Evolutionary conservation across 2,113 vertebrate genomes (phyloP).

Genomic region (Perca fluviatilis): DNA sequence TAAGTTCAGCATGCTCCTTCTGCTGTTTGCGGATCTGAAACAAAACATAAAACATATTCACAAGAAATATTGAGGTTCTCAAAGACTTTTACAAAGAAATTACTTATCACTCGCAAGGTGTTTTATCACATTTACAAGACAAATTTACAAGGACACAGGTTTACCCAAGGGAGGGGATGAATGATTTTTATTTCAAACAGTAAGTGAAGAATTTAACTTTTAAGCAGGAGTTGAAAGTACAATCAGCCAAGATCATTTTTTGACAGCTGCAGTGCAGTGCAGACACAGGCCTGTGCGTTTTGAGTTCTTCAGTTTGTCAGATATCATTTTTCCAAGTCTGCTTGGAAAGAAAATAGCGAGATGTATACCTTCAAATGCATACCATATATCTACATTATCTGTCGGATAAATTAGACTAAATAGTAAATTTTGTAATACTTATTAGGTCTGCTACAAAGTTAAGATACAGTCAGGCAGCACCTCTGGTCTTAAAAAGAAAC

Average conservation of each 20-base stretch:
- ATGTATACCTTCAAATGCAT: neutral
- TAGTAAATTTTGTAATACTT: neutral
- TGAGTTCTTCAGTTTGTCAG: neutral
- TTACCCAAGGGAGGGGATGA: neutral
- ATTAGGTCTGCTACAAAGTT: neutral
- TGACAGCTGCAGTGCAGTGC: conserved; percentile 4
- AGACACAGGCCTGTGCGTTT: conserved; percentile 3
- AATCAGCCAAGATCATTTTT: conserved; percentile 22
- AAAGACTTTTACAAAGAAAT: neutral
- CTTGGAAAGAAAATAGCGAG: neutral
- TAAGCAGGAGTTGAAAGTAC: conserved; percentile 10
- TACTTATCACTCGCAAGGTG: neutral
- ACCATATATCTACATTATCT: neutral
- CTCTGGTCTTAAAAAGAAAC: neutral
- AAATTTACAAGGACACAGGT: neutral
- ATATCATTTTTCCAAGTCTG: conserved; percentile 1
- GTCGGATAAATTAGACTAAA: neutral
- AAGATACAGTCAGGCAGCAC: neutral
- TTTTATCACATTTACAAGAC: conserved; percentile 21
- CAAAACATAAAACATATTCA: neutral
- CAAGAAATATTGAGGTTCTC: neutral
- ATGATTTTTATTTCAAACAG: conserved; percentile 17
- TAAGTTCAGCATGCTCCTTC: conserved; percentile 97
- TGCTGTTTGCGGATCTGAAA: conserved; percentile 96
- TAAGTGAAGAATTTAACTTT: conserved; percentile 12